Evolutionary conservation across 1,140 invertebrate genomes (phyloP).

Genomic region (Drosophila teissieri): DNA sequence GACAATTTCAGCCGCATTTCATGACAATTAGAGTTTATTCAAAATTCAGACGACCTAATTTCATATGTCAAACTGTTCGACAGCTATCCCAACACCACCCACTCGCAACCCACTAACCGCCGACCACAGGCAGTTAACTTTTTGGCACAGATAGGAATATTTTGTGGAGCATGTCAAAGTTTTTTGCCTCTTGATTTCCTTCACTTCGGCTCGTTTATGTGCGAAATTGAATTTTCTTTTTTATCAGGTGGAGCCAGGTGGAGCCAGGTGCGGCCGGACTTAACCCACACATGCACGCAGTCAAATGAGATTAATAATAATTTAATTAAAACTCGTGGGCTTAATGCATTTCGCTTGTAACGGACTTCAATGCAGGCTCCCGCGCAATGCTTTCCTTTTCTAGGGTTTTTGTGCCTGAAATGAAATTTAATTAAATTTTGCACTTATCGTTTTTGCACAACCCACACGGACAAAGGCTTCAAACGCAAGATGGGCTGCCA

Average conservation of each 20-base stretch:
- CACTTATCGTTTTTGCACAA: constrained; percentile 64
- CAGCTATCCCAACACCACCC: constrained; percentile 1
- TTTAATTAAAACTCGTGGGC: constrained; percentile 74
- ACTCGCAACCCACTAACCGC: constrained; percentile 3
- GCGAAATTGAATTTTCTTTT: constrained; percentile 50
- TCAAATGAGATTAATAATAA: constrained; percentile 78
- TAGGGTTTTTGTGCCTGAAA: constrained; percentile 24
- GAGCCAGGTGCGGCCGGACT: constrained; percentile 7
- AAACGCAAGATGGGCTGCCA: constrained; percentile 15
- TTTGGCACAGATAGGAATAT: constrained; percentile 38
- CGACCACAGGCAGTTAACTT: constrained; percentile 63
- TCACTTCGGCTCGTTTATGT: constrained; percentile 31
- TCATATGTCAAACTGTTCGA: constrained; percentile 46
- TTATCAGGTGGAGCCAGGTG: constrained; percentile 17
- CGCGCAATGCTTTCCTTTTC: neutral
- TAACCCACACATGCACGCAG: constrained; percentile 22
- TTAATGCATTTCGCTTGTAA: constrained; percentile 78
- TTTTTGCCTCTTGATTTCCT: constrained; percentile 26
- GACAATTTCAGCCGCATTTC: constrained; percentile 67
- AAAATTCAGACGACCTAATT: constrained; percentile 74
- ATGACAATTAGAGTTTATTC: constrained; percentile 75
- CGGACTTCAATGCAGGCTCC: constrained; percentile 17
- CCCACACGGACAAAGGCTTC: constrained; percentile 5
- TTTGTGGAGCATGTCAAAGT: constrained; percentile 44
- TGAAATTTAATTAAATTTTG: constrained; percentile 76